Evolutionary conservation across 2,113 vertebrate species (phyloP), one percentile per base, ranked within the genome.

Genomic region (Labrus mixtus): DNA sequence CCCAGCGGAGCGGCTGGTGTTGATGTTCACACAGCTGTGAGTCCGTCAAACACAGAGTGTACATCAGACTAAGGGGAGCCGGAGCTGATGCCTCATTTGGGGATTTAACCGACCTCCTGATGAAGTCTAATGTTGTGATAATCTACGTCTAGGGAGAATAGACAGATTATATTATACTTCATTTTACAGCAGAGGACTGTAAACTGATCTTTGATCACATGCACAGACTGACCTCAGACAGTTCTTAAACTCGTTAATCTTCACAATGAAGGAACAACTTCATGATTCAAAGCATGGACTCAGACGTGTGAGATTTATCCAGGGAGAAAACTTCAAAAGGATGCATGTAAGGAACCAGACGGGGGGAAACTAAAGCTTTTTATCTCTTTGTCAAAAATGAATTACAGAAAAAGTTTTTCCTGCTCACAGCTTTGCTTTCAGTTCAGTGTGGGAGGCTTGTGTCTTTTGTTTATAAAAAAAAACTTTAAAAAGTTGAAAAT

Each of bases 21-120:
- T 63, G 65, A 73, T 41, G 58, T 67, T 77, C 50, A 71, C 78
- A 78, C 53, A 71, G 76, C 22, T 65, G 70, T 70, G 76, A 84
- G 62, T 76, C 61, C 48, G 70, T 57, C 62, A 72, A 81, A 73
- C 62, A 60, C n/a, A 45, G 39, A 50, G 57, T 58, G 59, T 20
- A 63, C 68, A 70, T 75, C 68, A 81, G 81, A 74, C 74, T 68
- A 48, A 83, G 59, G 65, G 72, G 69, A 80, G 73, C 25, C 64
- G n/a, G 72, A 46, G 58, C 3, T 50, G 64, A 73, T 57, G 64
- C 50, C 37, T 29, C 48, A 66, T 61, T 43, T 53, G 45, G 41
- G 65, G 19, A 22, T 58, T 1, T 65, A 77, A 25, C 25, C 1
- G n/a, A n/a, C n/a, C n/a, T n/a, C n/a, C n/a, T n/a, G 25, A 25